These are phyloP conservation scores for Eristalis tenax DNA, from an alignment of 2,888 invertebrate species.

Conservation along the genomic window DNA sequence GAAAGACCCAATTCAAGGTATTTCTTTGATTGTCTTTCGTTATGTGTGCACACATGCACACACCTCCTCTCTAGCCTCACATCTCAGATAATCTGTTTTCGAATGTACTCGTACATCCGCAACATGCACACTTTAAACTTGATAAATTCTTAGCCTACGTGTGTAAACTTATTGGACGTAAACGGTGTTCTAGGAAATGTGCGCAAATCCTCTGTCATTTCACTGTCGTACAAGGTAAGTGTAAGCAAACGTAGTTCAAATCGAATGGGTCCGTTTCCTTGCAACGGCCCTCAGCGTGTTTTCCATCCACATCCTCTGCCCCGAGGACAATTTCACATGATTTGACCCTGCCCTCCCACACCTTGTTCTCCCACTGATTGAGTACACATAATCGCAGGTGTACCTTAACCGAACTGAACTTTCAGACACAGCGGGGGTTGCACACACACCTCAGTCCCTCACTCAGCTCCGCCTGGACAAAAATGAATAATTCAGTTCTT, in stretches of 20 bases:
- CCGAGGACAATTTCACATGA: neutral
- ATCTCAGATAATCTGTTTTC: neutral
- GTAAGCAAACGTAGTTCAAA: neutral
- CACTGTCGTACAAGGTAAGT: neutral
- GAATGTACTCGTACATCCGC: neutral
- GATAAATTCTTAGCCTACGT: no score
- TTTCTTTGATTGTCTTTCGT: no score
- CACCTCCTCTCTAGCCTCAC: no score
- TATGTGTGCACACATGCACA: no score
- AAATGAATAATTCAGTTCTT: constrained; percentile 10
- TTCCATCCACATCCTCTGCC: neutral
- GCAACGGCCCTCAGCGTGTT: neutral
- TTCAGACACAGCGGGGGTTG: neutral
- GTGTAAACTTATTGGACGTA: no score
- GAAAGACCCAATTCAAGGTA: no score
- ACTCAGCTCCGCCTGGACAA: neutral
- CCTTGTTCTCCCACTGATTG: neutral
- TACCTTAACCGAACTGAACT: neutral
- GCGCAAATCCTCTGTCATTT: neutral
- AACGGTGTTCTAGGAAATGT: neutral
- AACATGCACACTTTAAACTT: no score
- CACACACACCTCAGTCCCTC: neutral
- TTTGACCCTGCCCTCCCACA: neutral
- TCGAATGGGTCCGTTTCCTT: neutral
- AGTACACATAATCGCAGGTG: neutral